These are phyloP conservation scores for Heterochromis multidens DNA, from an alignment of 2,113 vertebrate species.

Conservation along the genomic window DNA sequence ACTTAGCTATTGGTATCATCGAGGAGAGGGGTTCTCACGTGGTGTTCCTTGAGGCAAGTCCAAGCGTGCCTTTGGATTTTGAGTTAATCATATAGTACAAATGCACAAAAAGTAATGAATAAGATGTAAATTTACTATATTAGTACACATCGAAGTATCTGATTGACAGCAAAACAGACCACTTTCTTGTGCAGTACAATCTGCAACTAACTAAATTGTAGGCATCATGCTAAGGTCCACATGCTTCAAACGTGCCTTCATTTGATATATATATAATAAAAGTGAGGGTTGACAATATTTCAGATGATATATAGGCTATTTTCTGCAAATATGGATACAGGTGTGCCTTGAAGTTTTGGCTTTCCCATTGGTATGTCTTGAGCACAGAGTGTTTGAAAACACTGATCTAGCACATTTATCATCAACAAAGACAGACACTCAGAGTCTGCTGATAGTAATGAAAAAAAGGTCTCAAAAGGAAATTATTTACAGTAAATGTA, in stretches of 20 bases:
- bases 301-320: not conserved
- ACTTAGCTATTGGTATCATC: not conserved
- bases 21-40: not conserved
- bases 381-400: not conserved
- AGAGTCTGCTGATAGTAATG: not conserved
- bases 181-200: not conserved
- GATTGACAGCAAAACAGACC: not conserved
- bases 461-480: not conserved
- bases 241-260: not conserved
- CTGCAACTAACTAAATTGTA: not conserved
- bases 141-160: not conserved
- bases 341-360: not conserved
- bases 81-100: not conserved
- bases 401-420: not conserved
- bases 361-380: no score
- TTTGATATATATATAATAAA: no score
- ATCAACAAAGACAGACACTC: not conserved
- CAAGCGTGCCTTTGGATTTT: not conserved
- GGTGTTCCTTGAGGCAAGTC: not conserved
- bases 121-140: not conserved
- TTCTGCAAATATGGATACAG: not conserved
- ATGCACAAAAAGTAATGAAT: not conserved
- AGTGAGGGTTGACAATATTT: no score
- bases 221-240: not conserved
- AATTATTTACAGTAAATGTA: not conserved